Evolutionary conservation across 2,888 invertebrate species (phyloP).

Genomic region (Ferdinandea cuprea): DNA sequence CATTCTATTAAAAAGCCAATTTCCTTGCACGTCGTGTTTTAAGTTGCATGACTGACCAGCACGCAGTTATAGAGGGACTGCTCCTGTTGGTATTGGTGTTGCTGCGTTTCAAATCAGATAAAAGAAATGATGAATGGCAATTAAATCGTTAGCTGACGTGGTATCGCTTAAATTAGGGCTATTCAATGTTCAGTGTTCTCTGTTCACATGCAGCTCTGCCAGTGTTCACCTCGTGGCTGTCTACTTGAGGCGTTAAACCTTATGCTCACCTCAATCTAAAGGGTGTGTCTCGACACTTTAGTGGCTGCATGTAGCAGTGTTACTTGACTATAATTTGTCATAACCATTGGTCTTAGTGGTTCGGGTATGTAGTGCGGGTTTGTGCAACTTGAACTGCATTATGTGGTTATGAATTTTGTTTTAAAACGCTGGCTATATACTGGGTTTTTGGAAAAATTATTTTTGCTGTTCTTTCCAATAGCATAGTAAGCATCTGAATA

Average conservation of each 20-base stretch:
- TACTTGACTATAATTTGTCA: conserved; percentile 41
- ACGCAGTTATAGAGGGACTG: too few species aligned
- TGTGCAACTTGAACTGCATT: background rate
- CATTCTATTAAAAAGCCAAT: conserved; percentile 59
- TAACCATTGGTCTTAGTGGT: conserved; percentile 23
- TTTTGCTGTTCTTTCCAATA: too few species aligned
- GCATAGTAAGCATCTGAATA: too few species aligned
- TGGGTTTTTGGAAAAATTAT: too few species aligned
- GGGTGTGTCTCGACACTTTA: too few species aligned
- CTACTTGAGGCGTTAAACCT: background rate
- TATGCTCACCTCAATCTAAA: background rate
- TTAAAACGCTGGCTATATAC: too few species aligned
- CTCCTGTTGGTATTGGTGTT: background rate
- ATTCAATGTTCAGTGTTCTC: background rate
- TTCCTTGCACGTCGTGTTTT: conserved; percentile 42
- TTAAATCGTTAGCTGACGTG: conserved; percentile 66
- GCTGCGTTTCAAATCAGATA: conserved; percentile 57
- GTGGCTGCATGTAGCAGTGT: too few species aligned
- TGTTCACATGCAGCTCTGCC: conserved; percentile 1
- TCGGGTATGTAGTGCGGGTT: conserved; percentile 2
- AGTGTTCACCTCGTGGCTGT: too few species aligned
- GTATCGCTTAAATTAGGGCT: conserved; percentile 40
- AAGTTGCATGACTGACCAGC: conserved; percentile 54
- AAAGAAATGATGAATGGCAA: conserved; percentile 65
- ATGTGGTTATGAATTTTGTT: too few species aligned